Percentiles rank a stretch among this genome's conserved stretches.
Conservation (phyloP, 2,797 vertebrate genomes). For the Rhinophrynus dorsalis region DNA sequence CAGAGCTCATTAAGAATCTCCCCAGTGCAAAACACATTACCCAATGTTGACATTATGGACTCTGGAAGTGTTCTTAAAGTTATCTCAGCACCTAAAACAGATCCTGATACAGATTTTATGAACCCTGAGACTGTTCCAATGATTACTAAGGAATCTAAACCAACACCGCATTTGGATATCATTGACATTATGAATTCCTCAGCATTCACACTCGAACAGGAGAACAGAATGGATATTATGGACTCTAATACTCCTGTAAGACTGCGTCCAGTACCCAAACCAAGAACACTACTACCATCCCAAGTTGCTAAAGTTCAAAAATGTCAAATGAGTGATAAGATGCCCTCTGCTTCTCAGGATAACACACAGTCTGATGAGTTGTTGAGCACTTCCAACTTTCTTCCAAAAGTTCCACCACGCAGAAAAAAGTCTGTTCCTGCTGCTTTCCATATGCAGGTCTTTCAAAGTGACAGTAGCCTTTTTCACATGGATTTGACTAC, state of each 20-base stretch:
- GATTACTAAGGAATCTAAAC: neutral
- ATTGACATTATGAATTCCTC: neutral
- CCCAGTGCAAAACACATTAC: neutral
- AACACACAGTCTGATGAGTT: neutral
- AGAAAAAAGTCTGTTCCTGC: slow-evolving; percentile 75
- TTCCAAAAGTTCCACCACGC: slow-evolving; percentile 69
- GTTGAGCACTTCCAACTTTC: neutral
- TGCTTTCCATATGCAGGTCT: slow-evolving; percentile 67
- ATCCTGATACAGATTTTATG: neutral
- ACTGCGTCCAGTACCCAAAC: slow-evolving; percentile 67
- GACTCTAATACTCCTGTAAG: slow-evolving; percentile 31
- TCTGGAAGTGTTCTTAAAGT: neutral
- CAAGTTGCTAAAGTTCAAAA: slow-evolving; percentile 54
- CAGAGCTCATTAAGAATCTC: too few species aligned
- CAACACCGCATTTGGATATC: neutral
- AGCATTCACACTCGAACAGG: neutral
- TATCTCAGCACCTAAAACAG: neutral
- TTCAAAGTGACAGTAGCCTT: slow-evolving; percentile 55
- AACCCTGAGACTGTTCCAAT: neutral
- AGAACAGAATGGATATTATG: neutral
- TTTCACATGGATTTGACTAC: slow-evolving; percentile 47
- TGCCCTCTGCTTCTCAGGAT: neutral
- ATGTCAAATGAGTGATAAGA: slow-evolving; percentile 35
- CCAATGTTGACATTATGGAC: neutral
- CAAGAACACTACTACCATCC: slow-evolving; percentile 58